Base-by-base conservation (phyloP, 1,140 invertebrate species). In the Aphaenogaster floridana region DNA sequence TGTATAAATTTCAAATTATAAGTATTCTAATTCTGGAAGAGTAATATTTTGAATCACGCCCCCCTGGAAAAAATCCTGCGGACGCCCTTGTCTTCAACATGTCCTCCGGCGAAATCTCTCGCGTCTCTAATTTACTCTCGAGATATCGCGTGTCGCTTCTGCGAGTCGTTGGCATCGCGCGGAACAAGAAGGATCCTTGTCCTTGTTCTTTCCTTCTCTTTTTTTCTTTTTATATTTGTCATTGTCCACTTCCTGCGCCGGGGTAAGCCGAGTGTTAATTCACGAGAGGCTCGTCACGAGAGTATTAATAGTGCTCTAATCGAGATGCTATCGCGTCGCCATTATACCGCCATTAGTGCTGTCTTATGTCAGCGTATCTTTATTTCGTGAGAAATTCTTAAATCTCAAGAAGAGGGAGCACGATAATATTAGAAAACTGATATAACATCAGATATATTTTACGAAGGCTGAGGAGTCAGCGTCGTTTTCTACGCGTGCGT, bases 251-350 rank as follows among this genome's bases (percentile, higher is more conserved):
- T 86, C 83, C 83, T 66, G 83, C 48, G 48, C 13, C 17, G 34
- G 13, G n/a, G 74, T 45, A 64, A 78, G 48, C 21, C 74, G 61
- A 64, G 83, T 63, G 71, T 86, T 86, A 86, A 86, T 79, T 79
- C 50, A 54, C 83, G 48, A 66, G 21, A 34, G n/a, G 11, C 59
- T 86, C 61, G 74, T 79, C 83, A 57, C 74, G 74, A 86, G 9
- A 57, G 34, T 39, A 28, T 48, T 79, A 57, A 66, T 74, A 50
- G 15, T 21, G 34, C 34, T 61, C 57, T 61, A 69, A 81, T 69
- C 79, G 50, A 71, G 64, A 68, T 34, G 13, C 64, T 34, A 84
- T 61, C 80, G 39, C 42, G 39, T 21, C 45, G 11, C 13, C 21
- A 74, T 84, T 84, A 74, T 61, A 39, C 17, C 48, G 5, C n/a